Evolutionary conservation across 2,113 vertebrate species (phyloP).

Genomic region (Rhynchopsitta pachyrhyncha): DNA sequence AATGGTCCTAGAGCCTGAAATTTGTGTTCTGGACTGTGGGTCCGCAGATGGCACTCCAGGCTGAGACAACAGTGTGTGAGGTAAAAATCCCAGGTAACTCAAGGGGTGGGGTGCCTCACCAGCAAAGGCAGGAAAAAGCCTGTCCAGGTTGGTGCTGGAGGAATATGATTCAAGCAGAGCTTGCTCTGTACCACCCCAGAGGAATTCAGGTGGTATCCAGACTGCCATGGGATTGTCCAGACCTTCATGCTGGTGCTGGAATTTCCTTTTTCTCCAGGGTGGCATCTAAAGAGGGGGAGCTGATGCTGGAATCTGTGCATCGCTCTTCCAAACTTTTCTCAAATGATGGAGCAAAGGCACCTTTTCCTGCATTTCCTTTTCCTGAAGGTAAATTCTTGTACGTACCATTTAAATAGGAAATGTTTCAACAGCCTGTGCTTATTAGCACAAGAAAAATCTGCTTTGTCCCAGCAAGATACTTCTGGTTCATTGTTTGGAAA

Average conservation of each 20-base stretch:
- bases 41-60: not conserved
- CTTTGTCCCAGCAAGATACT: not conserved
- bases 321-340: not conserved
- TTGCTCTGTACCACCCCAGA: accelerated
- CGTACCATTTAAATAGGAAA: not conserved
- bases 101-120: not conserved
- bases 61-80: not conserved
- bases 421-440: not conserved
- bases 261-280: not conserved
- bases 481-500: too few relatives aligned
- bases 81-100: not conserved
- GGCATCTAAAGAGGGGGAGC: not conserved
- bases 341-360: not conserved
- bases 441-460: not conserved
- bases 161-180: not conserved
- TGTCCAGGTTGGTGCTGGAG: not conserved
- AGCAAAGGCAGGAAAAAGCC: not conserved
- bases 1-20: not conserved
- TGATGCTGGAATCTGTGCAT: not conserved
- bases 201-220: not conserved
- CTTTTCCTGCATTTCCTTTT: not conserved
- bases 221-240: not conserved
- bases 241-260: accelerated
- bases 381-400: not conserved
- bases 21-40: not conserved